These are phyloP conservation scores for Drosophila quinaria DNA, from an alignment of 2,888 invertebrate genomes.

Conservation along the genomic window DNA sequence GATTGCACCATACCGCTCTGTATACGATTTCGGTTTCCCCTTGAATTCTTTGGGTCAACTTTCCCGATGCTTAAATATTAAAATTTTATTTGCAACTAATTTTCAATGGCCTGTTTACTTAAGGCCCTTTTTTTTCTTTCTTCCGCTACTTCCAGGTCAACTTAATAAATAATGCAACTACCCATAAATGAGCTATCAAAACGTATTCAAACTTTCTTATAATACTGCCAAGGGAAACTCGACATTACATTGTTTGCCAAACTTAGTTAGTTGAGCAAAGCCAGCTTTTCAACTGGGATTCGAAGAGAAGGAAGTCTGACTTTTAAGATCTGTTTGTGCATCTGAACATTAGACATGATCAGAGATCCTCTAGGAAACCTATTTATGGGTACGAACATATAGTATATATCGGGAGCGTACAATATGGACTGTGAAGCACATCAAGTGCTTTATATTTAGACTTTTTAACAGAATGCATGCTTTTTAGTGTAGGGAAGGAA, in stretches of 20 bases:
- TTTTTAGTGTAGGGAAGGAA: no score
- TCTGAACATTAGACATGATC: no score
- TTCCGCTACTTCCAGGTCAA: not conserved
- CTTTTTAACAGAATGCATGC: no score
- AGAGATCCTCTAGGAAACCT: no score
- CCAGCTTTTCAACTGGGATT: no score
- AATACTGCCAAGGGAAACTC: constrained; percentile 13
- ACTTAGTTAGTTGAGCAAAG: constrained; percentile 13
- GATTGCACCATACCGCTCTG: constrained; percentile 41
- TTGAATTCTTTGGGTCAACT: constrained; percentile 22
- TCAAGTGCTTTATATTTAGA: no score
- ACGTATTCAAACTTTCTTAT: constrained; percentile 15
- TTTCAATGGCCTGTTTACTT: constrained; percentile 50
- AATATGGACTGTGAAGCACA: no score
- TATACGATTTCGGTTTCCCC: not conserved
- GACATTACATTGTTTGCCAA: constrained; percentile 5
- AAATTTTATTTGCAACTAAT: constrained; percentile 61
- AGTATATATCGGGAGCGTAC: no score
- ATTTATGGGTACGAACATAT: no score
- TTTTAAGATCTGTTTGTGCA: no score
- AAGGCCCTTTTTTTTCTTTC: not conserved
- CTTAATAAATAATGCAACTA: constrained; percentile 47
- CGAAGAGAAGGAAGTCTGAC: no score
- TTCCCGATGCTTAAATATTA: constrained; percentile 49
- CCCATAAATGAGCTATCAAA: constrained; percentile 29